These are phyloP conservation scores for Crenuchus spilurus DNA, from an alignment of 2,797 vertebrate species.

Conservation along the genomic window DNA sequence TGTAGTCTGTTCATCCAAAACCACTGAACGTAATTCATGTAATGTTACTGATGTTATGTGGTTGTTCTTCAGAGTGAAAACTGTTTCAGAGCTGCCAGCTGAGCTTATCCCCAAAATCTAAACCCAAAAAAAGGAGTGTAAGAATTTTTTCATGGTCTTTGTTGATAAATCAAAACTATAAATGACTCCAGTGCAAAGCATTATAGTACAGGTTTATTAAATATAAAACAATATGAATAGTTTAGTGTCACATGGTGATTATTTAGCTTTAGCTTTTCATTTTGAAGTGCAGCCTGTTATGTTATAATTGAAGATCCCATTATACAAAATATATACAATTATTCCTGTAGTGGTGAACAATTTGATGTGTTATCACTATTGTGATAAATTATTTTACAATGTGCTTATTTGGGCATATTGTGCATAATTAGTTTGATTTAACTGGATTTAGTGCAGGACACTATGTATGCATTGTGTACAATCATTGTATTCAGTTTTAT, in stretches of 20 bases:
- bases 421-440: not conserved
- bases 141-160: not conserved
- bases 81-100: conserved; percentile 33
- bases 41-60: conserved; percentile 29
- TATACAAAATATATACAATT: not conserved
- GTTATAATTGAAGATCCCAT: no score
- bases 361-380: no score
- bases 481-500: no score
- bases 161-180: not conserved
- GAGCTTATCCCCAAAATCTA: conserved; percentile 29
- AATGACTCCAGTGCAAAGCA: not conserved
- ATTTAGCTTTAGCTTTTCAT: no score
- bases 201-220: no score
- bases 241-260: no score
- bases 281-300: no score
- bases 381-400: no score
- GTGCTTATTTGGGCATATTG: not conserved
- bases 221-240: no score
- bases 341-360: not conserved
- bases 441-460: no score
- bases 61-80: conserved; percentile 10
- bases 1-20: conserved; percentile 39
- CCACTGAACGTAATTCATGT: conserved; percentile 29
- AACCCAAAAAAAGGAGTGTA: not conserved
- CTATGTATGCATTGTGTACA: no score